Evolutionary conservation across 2,797 vertebrate genomes (phyloP).

Genomic region (Eremophila alpestris): DNA sequence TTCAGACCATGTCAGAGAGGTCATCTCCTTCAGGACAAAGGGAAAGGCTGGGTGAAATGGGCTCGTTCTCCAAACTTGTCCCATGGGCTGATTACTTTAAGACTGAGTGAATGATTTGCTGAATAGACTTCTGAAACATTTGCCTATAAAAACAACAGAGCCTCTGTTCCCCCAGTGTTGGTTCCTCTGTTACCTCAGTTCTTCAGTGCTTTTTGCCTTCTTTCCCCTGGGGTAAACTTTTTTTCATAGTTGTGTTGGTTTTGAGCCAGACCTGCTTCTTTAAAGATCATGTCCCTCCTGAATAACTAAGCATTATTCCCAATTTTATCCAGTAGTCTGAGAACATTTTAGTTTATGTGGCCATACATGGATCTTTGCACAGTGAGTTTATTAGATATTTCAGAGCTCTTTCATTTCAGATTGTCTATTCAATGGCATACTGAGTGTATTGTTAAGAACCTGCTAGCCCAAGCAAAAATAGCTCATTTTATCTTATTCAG

Average conservation of each 20-base stretch:
- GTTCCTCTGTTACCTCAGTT: slow-evolving; percentile 45
- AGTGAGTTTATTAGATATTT: neutral
- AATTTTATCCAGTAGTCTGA: neutral
- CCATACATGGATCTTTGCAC: neutral
- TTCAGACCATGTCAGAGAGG: neutral
- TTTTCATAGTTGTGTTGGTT: slow-evolving; percentile 52
- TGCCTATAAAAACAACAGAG: slow-evolving; percentile 40
- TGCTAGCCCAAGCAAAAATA: slow-evolving; percentile 40
- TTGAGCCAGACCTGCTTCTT: slow-evolving; percentile 42
- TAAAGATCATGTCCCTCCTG: neutral
- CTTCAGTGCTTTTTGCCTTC: slow-evolving; percentile 12
- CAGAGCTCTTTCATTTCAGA: neutral
- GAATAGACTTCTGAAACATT: slow-evolving; percentile 40
- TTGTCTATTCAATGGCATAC: neutral
- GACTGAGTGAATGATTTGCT: neutral
- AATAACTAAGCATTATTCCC: neutral
- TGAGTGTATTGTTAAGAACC: neutral
- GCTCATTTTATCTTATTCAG: slow-evolving; percentile 7
- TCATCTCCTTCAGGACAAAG: neutral
- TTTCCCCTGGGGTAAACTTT: slow-evolving; percentile 56
- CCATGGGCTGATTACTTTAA: neutral
- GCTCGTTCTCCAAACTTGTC: neutral
- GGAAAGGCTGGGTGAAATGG: neutral
- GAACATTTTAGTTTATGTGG: neutral
- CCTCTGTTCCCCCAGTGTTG: slow-evolving; percentile 50